phyloP scores from a whole-genome alignment of 1,140 invertebrate species.

The Macrotrachela quadricornifera region DNA sequence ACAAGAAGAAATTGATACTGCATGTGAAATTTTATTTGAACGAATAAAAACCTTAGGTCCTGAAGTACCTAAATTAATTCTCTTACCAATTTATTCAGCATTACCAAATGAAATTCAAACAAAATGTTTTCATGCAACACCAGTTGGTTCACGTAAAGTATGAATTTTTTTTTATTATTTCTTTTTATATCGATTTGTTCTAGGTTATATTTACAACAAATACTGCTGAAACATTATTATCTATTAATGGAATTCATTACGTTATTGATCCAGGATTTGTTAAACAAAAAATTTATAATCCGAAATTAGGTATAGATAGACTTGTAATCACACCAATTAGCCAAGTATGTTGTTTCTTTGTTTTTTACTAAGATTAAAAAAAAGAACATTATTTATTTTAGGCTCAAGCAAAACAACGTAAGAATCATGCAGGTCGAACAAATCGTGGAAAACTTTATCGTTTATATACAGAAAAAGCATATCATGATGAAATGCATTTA shows the following conservation, averaged over 20 bases:
- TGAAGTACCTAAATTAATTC: conserved; percentile 89
- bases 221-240: conserved; percentile 94
- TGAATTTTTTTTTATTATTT: too few species aligned
- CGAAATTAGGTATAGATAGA: conserved; percentile 99
- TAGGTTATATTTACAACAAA: conserved; percentile 77
- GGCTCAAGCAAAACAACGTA: conserved; percentile 80
- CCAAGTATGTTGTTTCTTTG: conserved; percentile 37
- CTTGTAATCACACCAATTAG: conserved; percentile 95
- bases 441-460: conserved; percentile 92
- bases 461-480: conserved; percentile 92
- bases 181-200: too few species aligned
- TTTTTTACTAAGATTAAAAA: too few species aligned
- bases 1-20: conserved; percentile 97
- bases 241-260: conserved; percentile 97
- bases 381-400: too few species aligned
- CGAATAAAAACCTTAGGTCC: conserved; percentile 89
- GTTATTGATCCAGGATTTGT: conserved; percentile 99
- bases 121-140: conserved; percentile 91
- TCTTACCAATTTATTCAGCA: conserved; percentile 90
- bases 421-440: conserved; percentile 79
- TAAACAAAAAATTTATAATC: conserved; percentile 98
- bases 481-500: conserved; percentile 90
- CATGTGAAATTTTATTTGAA: conserved; percentile 92
- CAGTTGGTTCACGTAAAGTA: conserved; percentile 85
- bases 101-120: conserved; percentile 99